A percentile compares a stretch with the other conserved stretches of the same genome.
Evolutionary conservation across 2,888 invertebrate genomes (phyloP).

Genomic region (Coelinius sp.): DNA sequence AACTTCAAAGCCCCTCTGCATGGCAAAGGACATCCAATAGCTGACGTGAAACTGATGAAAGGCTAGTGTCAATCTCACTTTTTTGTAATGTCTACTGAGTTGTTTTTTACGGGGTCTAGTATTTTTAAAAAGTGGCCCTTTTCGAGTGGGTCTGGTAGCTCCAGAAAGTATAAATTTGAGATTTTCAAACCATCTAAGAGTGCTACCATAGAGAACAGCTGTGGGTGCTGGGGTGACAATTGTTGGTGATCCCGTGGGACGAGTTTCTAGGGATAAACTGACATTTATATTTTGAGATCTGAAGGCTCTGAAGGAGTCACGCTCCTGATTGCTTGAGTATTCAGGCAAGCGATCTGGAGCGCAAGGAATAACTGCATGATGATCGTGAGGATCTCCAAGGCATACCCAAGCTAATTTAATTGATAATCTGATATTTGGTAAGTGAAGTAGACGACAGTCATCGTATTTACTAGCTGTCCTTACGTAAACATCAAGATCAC

Average conservation of each 20-base stretch:
- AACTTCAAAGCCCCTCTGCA: slow-evolving; percentile 92
- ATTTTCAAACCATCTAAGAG: slow-evolving; percentile 96
- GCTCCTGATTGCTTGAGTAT: slow-evolving; percentile 95
- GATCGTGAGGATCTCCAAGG: slow-evolving; percentile 94
- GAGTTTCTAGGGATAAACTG: slow-evolving; percentile 84
- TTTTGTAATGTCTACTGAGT: slow-evolving; percentile 92
- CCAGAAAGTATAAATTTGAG: slow-evolving; percentile 92
- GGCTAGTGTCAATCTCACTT: slow-evolving; percentile 87
- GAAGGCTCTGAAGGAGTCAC: slow-evolving; percentile 96
- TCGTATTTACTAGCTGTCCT: slow-evolving; percentile 99
- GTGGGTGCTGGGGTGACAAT: slow-evolving; percentile 75
- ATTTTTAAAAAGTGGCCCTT: slow-evolving; percentile 91
- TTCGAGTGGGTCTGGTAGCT: slow-evolving; percentile 93
- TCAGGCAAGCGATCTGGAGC: slow-evolving; percentile 97
- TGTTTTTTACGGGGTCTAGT: slow-evolving; percentile 89
- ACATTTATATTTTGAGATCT: slow-evolving; percentile 89
- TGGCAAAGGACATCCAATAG: slow-evolving; percentile 98
- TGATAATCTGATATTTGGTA: slow-evolving; percentile 89
- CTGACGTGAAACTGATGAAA: slow-evolving; percentile 89
- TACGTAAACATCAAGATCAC: slow-evolving; percentile 94
- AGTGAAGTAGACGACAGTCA: slow-evolving; percentile 92
- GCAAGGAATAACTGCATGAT: slow-evolving; percentile 94
- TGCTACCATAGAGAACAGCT: slow-evolving; percentile 91
- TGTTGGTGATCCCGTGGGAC: slow-evolving; percentile 69
- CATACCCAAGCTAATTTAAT: slow-evolving; percentile 93